A percentile compares a stretch with the other conserved stretches of the same genome.
Evolutionary conservation across 2,797 vertebrate species (phyloP).

Genomic region (Ctenopoma multispine): DNA sequence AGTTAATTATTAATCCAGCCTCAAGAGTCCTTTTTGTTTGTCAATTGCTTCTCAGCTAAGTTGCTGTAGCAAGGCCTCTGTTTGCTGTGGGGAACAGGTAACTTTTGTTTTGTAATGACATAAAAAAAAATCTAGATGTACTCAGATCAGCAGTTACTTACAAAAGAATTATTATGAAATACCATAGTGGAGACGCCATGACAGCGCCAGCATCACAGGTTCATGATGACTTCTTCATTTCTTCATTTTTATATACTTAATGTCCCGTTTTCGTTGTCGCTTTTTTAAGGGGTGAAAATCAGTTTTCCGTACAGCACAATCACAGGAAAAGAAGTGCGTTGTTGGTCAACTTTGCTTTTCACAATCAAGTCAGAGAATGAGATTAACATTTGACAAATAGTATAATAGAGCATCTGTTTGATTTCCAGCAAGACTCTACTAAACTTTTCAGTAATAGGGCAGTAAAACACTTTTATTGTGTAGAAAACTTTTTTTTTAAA

Average conservation of each 20-base stretch:
- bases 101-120: constrained; percentile 18
- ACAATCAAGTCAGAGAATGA: constrained; percentile 37
- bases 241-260: constrained; percentile 23
- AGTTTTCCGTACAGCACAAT: not conserved
- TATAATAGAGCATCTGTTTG: constrained; percentile 46
- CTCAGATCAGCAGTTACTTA: constrained; percentile 26
- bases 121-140: not conserved
- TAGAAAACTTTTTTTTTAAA: not conserved
- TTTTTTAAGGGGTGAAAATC: constrained; percentile 43
- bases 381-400: constrained; percentile 56
- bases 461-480: constrained; percentile 7
- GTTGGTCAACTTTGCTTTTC: constrained; percentile 18
- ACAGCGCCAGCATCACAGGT: constrained; percentile 11
- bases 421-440: constrained; percentile 25
- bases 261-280: not conserved
- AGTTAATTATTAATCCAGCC: constrained; percentile 68
- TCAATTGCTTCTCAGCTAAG: constrained; percentile 44
- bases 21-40: constrained; percentile 54
- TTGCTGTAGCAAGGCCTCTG: constrained; percentile 23
- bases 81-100: constrained; percentile 19
- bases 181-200: constrained; percentile 9
- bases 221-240: constrained; percentile 39
- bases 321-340: constrained; percentile 13
- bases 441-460: constrained; percentile 17
- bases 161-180: constrained; percentile 18